Evolutionary conservation across 2,888 invertebrate genomes (phyloP).

Genomic region (Onthophagus sagittarius): DNA sequence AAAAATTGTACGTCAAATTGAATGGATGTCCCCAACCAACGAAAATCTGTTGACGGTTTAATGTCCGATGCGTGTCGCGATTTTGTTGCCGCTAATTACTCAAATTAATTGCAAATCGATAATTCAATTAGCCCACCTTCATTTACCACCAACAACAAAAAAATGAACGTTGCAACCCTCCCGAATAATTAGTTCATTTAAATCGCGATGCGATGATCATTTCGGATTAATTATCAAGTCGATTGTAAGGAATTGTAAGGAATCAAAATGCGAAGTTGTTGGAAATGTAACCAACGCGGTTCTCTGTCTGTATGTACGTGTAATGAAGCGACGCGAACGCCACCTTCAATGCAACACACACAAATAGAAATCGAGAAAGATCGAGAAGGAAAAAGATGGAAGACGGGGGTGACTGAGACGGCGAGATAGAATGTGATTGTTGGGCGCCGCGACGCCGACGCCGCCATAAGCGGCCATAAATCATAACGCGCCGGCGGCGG

Average conservation of each 20-base stretch:
- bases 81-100: constrained; percentile 17
- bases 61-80: background rate
- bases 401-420: background rate
- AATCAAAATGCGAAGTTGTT: background rate
- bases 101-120: constrained; percentile 20
- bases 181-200: no score
- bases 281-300: background rate
- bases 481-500: background rate
- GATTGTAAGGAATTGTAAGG: no score
- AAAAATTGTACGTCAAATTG: no score
- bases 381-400: background rate
- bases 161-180: no score
- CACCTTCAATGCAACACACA: no score
- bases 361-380: no score
- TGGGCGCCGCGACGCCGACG: background rate
- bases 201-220: no score
- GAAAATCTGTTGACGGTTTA: background rate
- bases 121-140: constrained; percentile 16
- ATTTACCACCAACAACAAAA: background rate
- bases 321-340: no score
- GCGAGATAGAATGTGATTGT: background rate
- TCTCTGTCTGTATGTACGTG: background rate
- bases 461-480: background rate
- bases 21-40: no score
- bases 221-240: no score